Conservation (phyloP, 2,113 vertebrate species). For the Oncorhynchus gorbuscha region DNA sequence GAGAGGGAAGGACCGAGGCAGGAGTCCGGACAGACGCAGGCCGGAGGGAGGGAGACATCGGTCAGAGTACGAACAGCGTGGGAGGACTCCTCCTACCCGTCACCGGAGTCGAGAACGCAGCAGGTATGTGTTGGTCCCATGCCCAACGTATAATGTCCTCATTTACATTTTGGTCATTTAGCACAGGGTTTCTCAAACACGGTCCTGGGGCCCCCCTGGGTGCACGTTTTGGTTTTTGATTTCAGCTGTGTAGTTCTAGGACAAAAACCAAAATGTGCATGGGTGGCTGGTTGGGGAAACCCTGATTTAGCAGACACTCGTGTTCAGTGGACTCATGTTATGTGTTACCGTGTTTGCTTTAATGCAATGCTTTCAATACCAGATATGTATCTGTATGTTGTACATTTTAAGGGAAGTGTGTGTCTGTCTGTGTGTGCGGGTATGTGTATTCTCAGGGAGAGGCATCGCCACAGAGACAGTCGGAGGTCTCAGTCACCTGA, state of each 20-base stretch:
- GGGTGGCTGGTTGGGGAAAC: too few species aligned
- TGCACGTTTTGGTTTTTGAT: not conserved
- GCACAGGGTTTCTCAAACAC: too few species aligned
- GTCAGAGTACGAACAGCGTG: slow-evolving; percentile 80
- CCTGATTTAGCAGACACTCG: too few species aligned
- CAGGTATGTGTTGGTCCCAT: slow-evolving; percentile 71
- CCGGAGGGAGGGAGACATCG: slow-evolving; percentile 79
- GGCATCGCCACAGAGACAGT: slow-evolving; percentile 86
- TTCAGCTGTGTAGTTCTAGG: too few species aligned
- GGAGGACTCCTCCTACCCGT: slow-evolving; percentile 76
- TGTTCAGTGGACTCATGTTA: too few species aligned
- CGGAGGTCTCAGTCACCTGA: slow-evolving; percentile 84
- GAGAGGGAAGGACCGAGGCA: slow-evolving; percentile 78
- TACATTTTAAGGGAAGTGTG: not conserved
- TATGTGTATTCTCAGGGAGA: slow-evolving; percentile 70
- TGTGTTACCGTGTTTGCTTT: not conserved
- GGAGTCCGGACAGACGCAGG: slow-evolving; percentile 82
- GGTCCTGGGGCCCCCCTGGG: not conserved
- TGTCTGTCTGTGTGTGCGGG: not conserved
- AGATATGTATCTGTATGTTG: not conserved
- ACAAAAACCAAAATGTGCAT: too few species aligned
- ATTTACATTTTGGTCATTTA: too few species aligned
- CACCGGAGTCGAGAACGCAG: slow-evolving; percentile 87
- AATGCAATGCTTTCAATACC: not conserved
- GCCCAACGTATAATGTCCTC: too few species aligned